Percentiles rank a stretch among this genome's conserved stretches.
Conservation (phyloP, 2,797 vertebrate genomes). For the Netta rufina region DNA sequence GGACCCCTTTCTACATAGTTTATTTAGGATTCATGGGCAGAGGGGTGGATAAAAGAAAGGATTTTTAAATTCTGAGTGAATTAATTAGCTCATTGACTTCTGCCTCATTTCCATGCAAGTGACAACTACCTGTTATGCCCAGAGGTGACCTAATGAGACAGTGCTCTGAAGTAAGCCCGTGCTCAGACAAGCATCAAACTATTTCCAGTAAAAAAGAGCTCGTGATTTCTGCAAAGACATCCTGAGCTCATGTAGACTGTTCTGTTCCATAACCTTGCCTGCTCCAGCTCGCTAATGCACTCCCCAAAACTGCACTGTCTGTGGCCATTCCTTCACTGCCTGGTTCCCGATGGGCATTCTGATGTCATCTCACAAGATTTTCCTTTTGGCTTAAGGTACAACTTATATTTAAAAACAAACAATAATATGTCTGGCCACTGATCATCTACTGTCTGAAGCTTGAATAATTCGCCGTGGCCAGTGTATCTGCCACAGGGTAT, state of each 20-base stretch:
- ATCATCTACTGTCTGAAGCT: fast-evolving
- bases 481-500: neutral
- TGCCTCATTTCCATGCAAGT: slow-evolving; percentile 25
- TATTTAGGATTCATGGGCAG: neutral
- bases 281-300: neutral
- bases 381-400: neutral
- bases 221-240: neutral
- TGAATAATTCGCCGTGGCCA: neutral
- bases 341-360: neutral
- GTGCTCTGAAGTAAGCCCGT: neutral
- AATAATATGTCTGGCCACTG: neutral
- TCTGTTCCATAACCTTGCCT: neutral
- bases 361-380: neutral
- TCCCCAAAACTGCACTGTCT: neutral
- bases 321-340: neutral
- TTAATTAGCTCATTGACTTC: slow-evolving; percentile 27
- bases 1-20: neutral
- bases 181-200: neutral
- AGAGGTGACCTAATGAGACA: neutral
- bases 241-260: neutral
- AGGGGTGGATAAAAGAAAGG: neutral
- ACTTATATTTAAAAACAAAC: neutral
- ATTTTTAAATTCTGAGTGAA: slow-evolving; percentile 18
- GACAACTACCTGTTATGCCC: neutral
- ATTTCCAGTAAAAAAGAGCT: neutral